Evolutionary conservation across 2,113 vertebrate genomes (phyloP).

Genomic region (Cichladusa arquata): DNA sequence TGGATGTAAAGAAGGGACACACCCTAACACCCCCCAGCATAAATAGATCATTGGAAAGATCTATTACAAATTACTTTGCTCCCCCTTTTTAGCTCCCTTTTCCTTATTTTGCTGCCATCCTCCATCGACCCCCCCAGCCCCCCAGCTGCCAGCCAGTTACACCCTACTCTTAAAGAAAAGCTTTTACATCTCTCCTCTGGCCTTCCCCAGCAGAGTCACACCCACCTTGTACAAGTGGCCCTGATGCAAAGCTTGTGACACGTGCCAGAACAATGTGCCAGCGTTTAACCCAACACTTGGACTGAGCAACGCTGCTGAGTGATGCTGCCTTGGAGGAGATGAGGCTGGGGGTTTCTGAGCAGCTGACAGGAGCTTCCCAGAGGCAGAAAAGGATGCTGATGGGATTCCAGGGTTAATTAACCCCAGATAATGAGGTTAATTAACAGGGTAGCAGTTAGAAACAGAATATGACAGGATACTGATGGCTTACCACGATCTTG

Average conservation of each 20-base stretch:
- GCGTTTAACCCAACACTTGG: neutral
- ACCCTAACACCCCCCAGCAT: neutral
- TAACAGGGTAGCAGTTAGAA: neutral
- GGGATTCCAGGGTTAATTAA: conserved; percentile 3
- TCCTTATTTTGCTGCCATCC: neutral
- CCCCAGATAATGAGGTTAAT: neutral
- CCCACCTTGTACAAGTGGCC: neutral
- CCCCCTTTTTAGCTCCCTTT: neutral
- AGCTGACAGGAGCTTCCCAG: neutral
- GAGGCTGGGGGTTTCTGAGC: neutral
- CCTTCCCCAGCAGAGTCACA: neutral
- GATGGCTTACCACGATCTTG: neutral
- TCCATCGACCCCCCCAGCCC: fast-evolving
- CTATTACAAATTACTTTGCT: neutral
- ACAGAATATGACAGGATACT: neutral
- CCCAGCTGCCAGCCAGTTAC: neutral
- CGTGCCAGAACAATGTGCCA: neutral
- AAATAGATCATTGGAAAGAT: neutral
- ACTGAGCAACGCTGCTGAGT: neutral
- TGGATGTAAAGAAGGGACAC: neutral
- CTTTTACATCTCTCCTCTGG: neutral
- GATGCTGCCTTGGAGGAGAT: neutral
- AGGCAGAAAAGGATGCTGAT: neutral
- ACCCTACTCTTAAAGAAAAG: neutral
- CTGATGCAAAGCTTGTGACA: neutral